phyloP scores from a whole-genome alignment of 2,888 invertebrate genomes.

The Temnothorax ravouxi region DNA sequence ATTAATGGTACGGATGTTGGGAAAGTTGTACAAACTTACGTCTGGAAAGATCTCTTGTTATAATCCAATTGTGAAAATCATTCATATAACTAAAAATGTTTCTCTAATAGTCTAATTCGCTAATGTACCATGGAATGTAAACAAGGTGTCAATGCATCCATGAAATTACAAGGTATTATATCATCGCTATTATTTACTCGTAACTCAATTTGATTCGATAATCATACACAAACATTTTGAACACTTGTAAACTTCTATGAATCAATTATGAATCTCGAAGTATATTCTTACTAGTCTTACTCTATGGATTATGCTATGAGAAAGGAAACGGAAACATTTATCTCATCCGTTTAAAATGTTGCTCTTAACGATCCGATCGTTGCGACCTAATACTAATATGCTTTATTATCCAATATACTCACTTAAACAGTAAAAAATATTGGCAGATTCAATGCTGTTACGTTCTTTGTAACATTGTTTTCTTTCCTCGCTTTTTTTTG shows the following conservation, averaged over 20 bases:
- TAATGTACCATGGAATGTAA: constrained; percentile 73
- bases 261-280: constrained; percentile 53
- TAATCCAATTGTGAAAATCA: constrained; percentile 30
- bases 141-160: constrained; percentile 62
- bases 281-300: constrained; percentile 64
- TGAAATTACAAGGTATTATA: constrained; percentile 29
- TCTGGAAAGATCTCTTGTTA: constrained; percentile 9
- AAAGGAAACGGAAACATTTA: constrained; percentile 59
- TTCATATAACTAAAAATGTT: constrained; percentile 65
- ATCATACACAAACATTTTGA: constrained; percentile 54
- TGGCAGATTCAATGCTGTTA: constrained; percentile 75
- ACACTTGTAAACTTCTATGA: constrained; percentile 53
- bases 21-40: constrained; percentile 42
- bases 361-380: constrained; percentile 41
- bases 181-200: constrained; percentile 50
- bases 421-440: constrained; percentile 75
- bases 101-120: constrained; percentile 65
- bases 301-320: constrained; percentile 65
- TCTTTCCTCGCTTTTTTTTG: constrained; percentile 33
- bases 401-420: constrained; percentile 65
- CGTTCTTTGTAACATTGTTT: constrained; percentile 65
- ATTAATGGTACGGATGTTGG: constrained; percentile 62
- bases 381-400: constrained; percentile 67
- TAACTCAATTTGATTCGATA: constrained; percentile 50
- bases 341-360: constrained; percentile 45